These are phyloP conservation scores for Opisthocomus hoazin DNA, from an alignment of 2,113 vertebrate species.

Conservation along the genomic window DNA sequence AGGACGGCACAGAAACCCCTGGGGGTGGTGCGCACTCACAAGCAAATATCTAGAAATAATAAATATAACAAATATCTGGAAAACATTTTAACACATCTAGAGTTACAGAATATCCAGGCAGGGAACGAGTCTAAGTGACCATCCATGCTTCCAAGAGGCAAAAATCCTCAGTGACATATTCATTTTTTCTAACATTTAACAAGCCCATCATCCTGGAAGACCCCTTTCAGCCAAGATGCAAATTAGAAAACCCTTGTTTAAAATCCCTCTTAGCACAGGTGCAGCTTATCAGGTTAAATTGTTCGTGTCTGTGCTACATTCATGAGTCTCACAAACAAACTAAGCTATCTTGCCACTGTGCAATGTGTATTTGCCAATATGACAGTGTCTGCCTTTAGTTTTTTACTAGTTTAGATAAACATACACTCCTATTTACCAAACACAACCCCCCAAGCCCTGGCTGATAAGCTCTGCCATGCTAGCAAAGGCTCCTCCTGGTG, in stretches of 20 bases:
- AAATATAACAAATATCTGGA: neutral
- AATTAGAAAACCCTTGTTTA: neutral
- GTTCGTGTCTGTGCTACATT: neutral
- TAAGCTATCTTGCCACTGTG: neutral
- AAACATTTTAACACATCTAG: neutral
- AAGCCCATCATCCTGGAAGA: neutral
- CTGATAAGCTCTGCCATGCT: neutral
- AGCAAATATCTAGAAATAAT: neutral
- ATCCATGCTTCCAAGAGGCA: neutral
- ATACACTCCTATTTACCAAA: neutral
- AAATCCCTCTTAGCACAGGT: neutral
- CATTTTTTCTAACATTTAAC: neutral
- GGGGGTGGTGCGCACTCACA: fast-evolving
- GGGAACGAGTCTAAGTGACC: neutral
- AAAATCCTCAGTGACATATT: neutral
- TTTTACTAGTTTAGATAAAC: neutral
- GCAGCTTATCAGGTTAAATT: neutral
- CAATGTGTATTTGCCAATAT: neutral
- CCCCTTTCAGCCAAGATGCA: neutral
- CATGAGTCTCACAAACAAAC: neutral
- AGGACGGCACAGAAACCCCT: neutral
- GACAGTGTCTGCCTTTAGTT: neutral
- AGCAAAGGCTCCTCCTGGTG: neutral
- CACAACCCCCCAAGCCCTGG: neutral
- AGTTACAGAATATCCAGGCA: neutral